phyloP scores from a whole-genome alignment of 2,113 vertebrate species.

The Brachypteracias leptosomus region DNA sequence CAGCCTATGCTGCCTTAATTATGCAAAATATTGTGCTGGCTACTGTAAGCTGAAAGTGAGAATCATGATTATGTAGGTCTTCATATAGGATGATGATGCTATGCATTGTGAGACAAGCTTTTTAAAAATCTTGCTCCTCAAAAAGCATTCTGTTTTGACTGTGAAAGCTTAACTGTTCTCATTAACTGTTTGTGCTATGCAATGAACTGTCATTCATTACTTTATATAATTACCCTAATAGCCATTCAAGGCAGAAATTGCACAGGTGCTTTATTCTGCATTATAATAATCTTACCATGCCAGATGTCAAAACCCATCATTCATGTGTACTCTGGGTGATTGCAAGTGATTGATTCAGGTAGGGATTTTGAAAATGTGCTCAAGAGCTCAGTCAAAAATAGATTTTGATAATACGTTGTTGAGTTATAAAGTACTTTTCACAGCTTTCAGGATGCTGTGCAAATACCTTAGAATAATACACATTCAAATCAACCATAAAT shows the following conservation, averaged over 20 bases:
- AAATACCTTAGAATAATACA: background rate
- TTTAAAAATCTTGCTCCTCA: background rate
- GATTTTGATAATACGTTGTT: background rate
- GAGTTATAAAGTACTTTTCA: background rate
- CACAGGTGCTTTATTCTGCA: background rate
- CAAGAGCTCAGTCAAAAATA: background rate
- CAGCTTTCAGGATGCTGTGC: background rate
- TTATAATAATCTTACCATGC: background rate
- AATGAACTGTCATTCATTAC: background rate
- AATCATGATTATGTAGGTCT: background rate
- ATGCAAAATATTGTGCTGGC: background rate
- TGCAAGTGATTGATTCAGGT: background rate
- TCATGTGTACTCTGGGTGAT: background rate
- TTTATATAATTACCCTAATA: background rate
- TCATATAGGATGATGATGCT: background rate
- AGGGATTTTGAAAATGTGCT: slow-evolving; percentile 6
- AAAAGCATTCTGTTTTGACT: background rate
- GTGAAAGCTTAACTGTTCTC: background rate
- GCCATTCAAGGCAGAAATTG: background rate
- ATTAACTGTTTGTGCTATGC: background rate
- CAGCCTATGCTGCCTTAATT: background rate
- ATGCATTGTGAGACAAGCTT: background rate
- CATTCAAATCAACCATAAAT: background rate
- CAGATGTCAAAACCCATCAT: slow-evolving; percentile 30
- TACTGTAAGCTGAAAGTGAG: background rate